These are phyloP conservation scores for Fukomys damarensis DNA, from an alignment of 2,113 vertebrate genomes.

Conservation along the genomic window DNA sequence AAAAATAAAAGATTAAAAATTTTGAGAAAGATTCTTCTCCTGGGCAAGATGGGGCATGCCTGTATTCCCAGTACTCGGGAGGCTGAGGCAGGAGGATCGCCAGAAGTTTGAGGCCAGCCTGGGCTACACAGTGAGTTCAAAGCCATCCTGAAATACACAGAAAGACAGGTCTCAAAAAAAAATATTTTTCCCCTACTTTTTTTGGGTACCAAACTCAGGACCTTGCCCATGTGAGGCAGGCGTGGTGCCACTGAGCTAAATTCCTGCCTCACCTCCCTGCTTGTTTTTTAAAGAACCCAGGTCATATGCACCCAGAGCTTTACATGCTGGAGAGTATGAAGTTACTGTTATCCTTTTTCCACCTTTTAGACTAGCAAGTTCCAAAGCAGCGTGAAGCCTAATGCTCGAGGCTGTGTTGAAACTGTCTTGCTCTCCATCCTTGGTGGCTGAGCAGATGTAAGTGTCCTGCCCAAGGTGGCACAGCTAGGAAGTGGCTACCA, in stretches of 20 bases:
- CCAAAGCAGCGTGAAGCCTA: neutral
- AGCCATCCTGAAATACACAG: neutral
- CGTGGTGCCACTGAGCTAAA: no score
- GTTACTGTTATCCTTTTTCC: neutral
- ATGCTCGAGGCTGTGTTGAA: neutral
- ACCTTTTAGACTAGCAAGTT: neutral
- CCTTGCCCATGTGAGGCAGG: no score
- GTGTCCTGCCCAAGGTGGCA: neutral
- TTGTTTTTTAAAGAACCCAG: neutral
- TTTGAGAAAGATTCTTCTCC: neutral
- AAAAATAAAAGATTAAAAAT: neutral
- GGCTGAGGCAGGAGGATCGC: neutral
- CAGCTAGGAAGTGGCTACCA: neutral
- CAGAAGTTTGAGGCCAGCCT: neutral
- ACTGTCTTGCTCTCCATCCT: no score
- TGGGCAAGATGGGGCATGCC: neutral
- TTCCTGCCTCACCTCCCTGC: no score
- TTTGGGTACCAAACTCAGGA: no score
- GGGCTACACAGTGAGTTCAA: neutral
- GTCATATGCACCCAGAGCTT: neutral
- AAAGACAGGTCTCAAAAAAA: neutral
- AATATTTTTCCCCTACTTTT: no score
- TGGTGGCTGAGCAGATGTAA: neutral
- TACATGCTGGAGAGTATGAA: neutral
- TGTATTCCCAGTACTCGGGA: neutral